A percentile compares a stretch with the other conserved stretches of the same genome.
Conservation (phyloP, 2,797 vertebrate genomes). For the Girardinus metallicus region DNA sequence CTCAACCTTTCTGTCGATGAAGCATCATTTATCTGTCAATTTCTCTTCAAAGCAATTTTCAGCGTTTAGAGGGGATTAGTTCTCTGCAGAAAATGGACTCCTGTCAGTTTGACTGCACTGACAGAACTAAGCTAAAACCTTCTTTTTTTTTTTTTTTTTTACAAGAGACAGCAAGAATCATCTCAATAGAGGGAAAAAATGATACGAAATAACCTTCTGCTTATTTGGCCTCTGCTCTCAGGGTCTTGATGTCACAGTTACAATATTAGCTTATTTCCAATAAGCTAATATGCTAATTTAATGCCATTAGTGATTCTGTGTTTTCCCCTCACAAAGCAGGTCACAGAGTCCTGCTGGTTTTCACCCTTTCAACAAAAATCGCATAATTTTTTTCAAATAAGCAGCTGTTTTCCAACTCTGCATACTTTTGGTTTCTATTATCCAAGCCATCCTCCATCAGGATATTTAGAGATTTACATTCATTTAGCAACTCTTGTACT, state of each 20-base stretch:
- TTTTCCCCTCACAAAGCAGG: constrained; percentile 1
- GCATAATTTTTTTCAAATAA: neutral
- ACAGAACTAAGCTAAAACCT: neutral
- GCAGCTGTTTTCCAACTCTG: neutral
- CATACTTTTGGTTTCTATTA: neutral
- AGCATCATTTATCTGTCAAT: neutral
- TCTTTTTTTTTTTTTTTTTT: neutral
- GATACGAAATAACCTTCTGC: neutral
- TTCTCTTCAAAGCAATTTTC: neutral
- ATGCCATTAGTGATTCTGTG: constrained; percentile 35
- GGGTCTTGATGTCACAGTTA: neutral
- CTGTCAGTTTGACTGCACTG: neutral
- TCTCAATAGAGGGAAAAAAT: neutral
- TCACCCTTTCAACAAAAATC: constrained; percentile 25
- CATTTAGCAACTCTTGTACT: neutral
- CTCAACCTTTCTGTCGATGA: neutral
- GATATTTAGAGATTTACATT: neutral
- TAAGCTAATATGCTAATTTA: constrained; percentile 6
- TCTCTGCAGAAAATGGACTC: neutral
- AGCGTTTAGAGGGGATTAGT: constrained; percentile 1
- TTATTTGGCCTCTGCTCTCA: constrained; percentile 9
- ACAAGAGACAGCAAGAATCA: neutral
- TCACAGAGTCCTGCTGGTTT: constrained; percentile 25
- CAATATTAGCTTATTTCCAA: constrained; percentile 1
- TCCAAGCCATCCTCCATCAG: neutral